A percentile compares a stretch with the other conserved stretches of the same genome.
Conservation (phyloP, 2,888 invertebrate genomes). For the Drosophila nr. perissopoda region DNA sequence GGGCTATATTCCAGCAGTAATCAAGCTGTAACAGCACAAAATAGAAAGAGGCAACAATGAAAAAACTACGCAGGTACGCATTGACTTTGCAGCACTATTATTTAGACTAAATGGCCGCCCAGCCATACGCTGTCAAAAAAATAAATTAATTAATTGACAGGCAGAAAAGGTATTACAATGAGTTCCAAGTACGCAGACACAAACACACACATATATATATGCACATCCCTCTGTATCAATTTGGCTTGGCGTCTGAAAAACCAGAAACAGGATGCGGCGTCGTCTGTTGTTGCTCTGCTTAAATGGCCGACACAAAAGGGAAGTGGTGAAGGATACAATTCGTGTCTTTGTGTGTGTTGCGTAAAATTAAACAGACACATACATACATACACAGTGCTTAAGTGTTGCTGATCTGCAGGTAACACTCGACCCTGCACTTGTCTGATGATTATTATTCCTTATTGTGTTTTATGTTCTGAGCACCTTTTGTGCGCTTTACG, state of each 20-base stretch:
- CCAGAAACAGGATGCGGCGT: slow-evolving; percentile 31
- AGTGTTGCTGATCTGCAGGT: slow-evolving; percentile 30
- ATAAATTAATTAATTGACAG: slow-evolving; percentile 9
- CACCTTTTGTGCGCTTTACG: slow-evolving; percentile 6
- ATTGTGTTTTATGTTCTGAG: slow-evolving; percentile 9
- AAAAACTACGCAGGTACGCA: slow-evolving; percentile 21
- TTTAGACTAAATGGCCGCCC: slow-evolving; percentile 41
- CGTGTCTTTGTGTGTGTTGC: slow-evolving; percentile 21
- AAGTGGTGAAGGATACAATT: slow-evolving; percentile 52
- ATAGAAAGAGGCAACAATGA: slow-evolving; percentile 24
- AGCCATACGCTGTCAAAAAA: slow-evolving; percentile 41
- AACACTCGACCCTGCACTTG: slow-evolving; percentile 15
- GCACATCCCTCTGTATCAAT: neutral
- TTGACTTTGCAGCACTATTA: slow-evolving; percentile 37
- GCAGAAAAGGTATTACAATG: neutral
- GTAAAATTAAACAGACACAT: slow-evolving; percentile 10
- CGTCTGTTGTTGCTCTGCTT: neutral
- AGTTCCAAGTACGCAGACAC: neutral
- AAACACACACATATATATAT: neutral
- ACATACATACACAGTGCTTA: slow-evolving; percentile 11
- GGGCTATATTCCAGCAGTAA: slow-evolving; percentile 17
- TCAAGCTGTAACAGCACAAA: slow-evolving; percentile 29
- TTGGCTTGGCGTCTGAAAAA: slow-evolving; percentile 16
- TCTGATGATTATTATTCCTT: slow-evolving; percentile 1
- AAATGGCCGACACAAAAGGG: slow-evolving; percentile 15